A percentile compares a stretch with the other conserved stretches of the same genome.
Evolutionary conservation across 1,140 invertebrate genomes (phyloP).

Genomic region (Neodiprion virginianus): DNA sequence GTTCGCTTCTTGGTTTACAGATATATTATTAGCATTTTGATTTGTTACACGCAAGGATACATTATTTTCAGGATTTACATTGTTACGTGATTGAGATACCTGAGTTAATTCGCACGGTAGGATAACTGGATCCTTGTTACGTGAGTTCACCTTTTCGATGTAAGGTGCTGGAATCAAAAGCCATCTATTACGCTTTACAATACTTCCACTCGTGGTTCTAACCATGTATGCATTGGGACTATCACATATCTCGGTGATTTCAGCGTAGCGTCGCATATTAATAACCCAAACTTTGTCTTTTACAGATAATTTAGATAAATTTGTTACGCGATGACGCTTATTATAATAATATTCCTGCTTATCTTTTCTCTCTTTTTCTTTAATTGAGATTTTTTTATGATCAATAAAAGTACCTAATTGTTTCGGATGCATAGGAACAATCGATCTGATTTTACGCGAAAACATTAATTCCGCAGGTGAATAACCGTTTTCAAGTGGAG

Average conservation of each 20-base stretch:
- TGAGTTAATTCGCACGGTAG: no score
- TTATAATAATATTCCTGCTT: constrained; percentile 27
- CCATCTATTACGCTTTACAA: constrained; percentile 28
- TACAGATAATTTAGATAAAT: constrained; percentile 15
- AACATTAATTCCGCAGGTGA: constrained; percentile 34
- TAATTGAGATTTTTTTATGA: constrained; percentile 3
- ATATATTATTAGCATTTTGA: no score
- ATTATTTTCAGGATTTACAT: no score
- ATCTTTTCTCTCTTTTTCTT: constrained; percentile 19
- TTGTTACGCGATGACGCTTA: constrained; percentile 24
- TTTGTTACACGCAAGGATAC: no score
- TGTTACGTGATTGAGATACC: no score
- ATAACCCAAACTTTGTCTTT: constrained; percentile 28
- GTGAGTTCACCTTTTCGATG: no score
- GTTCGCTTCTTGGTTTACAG: no score
- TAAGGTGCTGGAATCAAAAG: constrained; percentile 22
- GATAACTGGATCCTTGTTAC: no score
- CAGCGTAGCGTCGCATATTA: constrained; percentile 27
- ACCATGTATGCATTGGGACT: constrained; percentile 25
- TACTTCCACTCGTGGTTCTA: constrained; percentile 18
- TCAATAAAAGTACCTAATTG: constrained; percentile 19
- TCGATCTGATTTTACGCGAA: constrained; percentile 26
- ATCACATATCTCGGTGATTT: not conserved
- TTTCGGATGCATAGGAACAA: constrained; percentile 23
- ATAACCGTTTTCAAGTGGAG: constrained; percentile 31